Conservation (phyloP, 2,113 vertebrate species). For the Myodes glareolus region DNA sequence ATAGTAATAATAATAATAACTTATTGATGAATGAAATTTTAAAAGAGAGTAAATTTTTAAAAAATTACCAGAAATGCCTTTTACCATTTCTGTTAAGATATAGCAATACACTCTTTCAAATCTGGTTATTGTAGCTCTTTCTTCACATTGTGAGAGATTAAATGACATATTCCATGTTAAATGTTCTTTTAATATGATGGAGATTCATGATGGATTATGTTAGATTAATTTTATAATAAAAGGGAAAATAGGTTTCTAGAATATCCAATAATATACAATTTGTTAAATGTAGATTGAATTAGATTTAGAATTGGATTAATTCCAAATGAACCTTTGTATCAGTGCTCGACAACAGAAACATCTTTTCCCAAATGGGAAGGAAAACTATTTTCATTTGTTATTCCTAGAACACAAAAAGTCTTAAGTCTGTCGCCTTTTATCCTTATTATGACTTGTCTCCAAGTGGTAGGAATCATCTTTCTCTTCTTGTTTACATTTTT, state of each 20-base stretch:
- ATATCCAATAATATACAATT: not conserved
- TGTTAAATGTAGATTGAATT: not conserved
- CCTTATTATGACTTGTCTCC: not conserved
- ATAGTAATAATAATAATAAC: not conserved
- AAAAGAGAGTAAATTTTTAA: not conserved
- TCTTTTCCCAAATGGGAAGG: not conserved
- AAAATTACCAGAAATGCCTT: slow-evolving; percentile 39
- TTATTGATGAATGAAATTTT: slow-evolving; percentile 6
- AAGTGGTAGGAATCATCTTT: accelerated
- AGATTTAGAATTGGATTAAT: not conserved
- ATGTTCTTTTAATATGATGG: not conserved
- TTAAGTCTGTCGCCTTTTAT: not conserved
- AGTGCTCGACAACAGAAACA: not conserved
- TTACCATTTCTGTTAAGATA: slow-evolving; percentile 39
- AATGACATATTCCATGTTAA: not conserved
- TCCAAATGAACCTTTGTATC: not conserved
- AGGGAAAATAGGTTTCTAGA: not conserved
- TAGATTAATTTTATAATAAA: slow-evolving; percentile 29
- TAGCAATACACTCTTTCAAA: not conserved
- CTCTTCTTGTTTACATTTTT: not conserved
- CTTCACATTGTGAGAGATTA: not conserved
- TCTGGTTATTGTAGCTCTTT: slow-evolving; percentile 10
- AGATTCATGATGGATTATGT: not conserved
- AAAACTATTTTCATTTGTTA: accelerated
- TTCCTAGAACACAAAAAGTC: not conserved